Evolutionary conservation across 2,888 invertebrate genomes (phyloP).

Genomic region (Drosophila siamana): DNA sequence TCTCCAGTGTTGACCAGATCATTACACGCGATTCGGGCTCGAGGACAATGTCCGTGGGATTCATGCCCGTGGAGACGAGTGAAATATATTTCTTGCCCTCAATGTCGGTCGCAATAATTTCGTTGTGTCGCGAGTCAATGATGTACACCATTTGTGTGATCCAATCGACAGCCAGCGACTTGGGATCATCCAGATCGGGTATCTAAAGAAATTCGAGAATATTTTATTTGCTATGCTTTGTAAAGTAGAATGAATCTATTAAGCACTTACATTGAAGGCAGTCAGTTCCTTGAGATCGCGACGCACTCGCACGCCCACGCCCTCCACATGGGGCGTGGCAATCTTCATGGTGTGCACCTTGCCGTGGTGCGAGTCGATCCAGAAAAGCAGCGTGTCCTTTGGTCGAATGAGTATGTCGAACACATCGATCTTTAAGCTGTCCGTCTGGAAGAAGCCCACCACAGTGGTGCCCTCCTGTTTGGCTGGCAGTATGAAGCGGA

Average conservation of each 20-base stretch:
- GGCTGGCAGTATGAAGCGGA: constrained; percentile 84
- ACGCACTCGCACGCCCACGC: constrained; percentile 68
- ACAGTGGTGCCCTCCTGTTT: constrained; percentile 86
- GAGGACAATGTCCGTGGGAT: constrained; percentile 90
- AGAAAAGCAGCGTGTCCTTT: constrained; percentile 84
- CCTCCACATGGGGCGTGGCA: constrained; percentile 82
- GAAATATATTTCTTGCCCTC: constrained; percentile 84
- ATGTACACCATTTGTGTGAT: constrained; percentile 89
- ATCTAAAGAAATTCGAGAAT: constrained; percentile 83
- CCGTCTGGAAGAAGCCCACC: constrained; percentile 88
- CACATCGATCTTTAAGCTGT: constrained; percentile 88
- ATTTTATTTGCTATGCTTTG: no score
- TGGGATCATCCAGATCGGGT: constrained; percentile 88
- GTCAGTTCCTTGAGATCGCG: constrained; percentile 83
- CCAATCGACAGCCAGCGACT: constrained; percentile 92
- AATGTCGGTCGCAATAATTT: constrained; percentile 84
- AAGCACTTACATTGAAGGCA: constrained; percentile 83
- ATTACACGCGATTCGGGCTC: constrained; percentile 88
- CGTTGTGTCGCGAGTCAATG: constrained; percentile 87
- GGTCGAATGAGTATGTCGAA: constrained; percentile 88
- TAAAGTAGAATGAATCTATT: not conserved
- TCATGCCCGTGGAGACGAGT: constrained; percentile 86
- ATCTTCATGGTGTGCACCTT: constrained; percentile 85
- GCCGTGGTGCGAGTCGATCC: constrained; percentile 85
- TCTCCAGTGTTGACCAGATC: constrained; percentile 92